A percentile compares a stretch with the other conserved stretches of the same genome.
These are phyloP conservation scores for Pseudocheirus occidentalis DNA, from an alignment of 2,797 vertebrate species.

Conservation along the genomic window DNA sequence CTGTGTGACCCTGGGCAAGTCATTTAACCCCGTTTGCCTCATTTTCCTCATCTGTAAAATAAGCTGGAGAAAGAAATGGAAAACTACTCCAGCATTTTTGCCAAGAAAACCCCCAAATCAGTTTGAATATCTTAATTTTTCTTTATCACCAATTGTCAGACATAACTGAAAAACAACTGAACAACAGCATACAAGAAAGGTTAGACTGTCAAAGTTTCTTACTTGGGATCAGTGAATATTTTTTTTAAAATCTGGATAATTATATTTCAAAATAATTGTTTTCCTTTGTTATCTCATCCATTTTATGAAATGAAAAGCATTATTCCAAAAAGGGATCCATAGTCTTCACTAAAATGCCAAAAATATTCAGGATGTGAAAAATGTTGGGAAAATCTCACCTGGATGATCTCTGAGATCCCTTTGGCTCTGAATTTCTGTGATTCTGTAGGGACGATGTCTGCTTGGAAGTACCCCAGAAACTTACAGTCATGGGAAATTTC, in stretches of 20 bases:
- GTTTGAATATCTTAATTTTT: too few species aligned
- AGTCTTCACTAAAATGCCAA: neutral
- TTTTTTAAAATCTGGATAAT: neutral
- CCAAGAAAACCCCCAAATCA: neutral
- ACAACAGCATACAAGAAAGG: neutral
- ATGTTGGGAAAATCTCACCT: neutral
- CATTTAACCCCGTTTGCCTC: neutral
- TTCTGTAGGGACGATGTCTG: neutral
- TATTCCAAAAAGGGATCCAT: neutral
- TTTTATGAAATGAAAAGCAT: neutral
- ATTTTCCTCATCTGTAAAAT: neutral
- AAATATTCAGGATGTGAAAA: neutral
- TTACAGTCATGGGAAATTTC: neutral
- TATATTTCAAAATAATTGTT: neutral
- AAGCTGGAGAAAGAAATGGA: neutral
- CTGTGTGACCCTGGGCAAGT: neutral
- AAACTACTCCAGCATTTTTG: neutral
- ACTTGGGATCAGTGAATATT: neutral
- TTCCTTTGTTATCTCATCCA: neutral
- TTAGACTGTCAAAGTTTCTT: neutral
- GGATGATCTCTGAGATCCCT: neutral
- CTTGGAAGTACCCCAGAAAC: neutral
- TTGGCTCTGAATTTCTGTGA: neutral
- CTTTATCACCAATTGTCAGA: neutral
- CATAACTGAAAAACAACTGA: neutral